Evolutionary conservation across 2,797 vertebrate genomes (phyloP), one percentile per base, ranked within the genome.

Genomic region (Dromococcyx pavoninus): DNA sequence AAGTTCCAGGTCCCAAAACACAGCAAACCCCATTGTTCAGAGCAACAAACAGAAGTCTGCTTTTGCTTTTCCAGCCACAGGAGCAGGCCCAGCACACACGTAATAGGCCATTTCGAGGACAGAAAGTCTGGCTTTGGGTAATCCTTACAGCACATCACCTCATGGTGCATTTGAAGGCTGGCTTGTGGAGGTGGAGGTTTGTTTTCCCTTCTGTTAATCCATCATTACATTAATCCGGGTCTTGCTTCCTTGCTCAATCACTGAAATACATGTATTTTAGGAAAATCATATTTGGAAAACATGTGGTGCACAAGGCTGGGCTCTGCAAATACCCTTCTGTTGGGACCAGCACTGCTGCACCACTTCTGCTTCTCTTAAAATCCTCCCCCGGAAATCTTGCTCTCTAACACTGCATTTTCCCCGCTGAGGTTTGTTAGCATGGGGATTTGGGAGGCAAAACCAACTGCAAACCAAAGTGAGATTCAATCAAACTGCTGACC

Each of bases 121-220:
- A n/a, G 33, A 24, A 43, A 18, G 32, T 15, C 39, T 23, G 7
- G 54, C 48, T 27, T 35, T 2, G 2, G 60, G 37, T 17, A 7
- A 33, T 19, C 35, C 19, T 43, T 3, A 3, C 32, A 10, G 58
- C 24, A 58, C 73, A 33, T 51, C 60, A 4, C 50, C 33, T 12
- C 12, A 0, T 10, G 21, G 30, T 16, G 56, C 4, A 1, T 9
- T 57, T 23, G 33, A 2, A 13, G 41, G 46, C 17, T 13, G 10
- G 22, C 35, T 7, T 4, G 8, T 3, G 32, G 48, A 48, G 41
- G 25, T 2, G 10, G 19, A 1, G 0, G 24, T 28, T 56, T 2
- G 0, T 50, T 16, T 41, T 48, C 24, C 32, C 32, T 28, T 24
- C 44, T 25, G 39, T 17, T 18, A 32, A 41, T 27, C 39, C 71